Evolutionary conservation across 2,888 invertebrate species (phyloP).

Genomic region (Synanthedon myopaeformis): DNA sequence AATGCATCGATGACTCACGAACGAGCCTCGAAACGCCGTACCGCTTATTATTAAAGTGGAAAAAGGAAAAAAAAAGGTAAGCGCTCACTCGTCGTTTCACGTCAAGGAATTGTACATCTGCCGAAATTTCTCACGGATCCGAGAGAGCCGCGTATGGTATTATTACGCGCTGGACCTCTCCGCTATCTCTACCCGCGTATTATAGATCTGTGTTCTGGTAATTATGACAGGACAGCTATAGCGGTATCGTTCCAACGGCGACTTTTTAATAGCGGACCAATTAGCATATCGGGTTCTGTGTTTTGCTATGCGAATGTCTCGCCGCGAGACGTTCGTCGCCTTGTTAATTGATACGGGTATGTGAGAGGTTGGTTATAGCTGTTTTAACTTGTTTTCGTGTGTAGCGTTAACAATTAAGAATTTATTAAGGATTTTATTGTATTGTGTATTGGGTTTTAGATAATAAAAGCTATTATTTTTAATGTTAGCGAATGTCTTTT

Average conservation of each 20-base stretch:
- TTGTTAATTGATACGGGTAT: constrained; percentile 10
- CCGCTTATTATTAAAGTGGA: constrained; percentile 57
- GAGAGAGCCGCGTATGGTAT: constrained; percentile 36
- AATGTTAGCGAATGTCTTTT: no score
- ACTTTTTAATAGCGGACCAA: constrained; percentile 45
- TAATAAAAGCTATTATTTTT: no score
- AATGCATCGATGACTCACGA: constrained; percentile 61
- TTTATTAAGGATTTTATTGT: no score
- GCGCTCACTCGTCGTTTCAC: constrained; percentile 60
- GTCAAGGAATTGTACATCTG: constrained; percentile 70
- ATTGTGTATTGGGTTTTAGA: no score
- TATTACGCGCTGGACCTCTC: constrained; percentile 57
- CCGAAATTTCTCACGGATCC: constrained; percentile 70
- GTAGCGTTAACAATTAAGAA: no score
- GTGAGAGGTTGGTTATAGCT: constrained; percentile 7
- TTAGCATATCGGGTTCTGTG: constrained; percentile 53
- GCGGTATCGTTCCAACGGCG: constrained; percentile 44
- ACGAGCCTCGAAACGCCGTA: constrained; percentile 37
- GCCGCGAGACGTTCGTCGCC: constrained; percentile 1
- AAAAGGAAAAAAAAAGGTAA: constrained; percentile 53
- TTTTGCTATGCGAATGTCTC: constrained; percentile 17
- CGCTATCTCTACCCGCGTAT: constrained; percentile 46
- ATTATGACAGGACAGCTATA: constrained; percentile 55
- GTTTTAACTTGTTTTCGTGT: neutral
- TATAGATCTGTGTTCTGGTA: constrained; percentile 40